These are phyloP conservation scores for Cetoscarus ocellatus DNA, from an alignment of 2,797 vertebrate genomes.

Conservation along the genomic window DNA sequence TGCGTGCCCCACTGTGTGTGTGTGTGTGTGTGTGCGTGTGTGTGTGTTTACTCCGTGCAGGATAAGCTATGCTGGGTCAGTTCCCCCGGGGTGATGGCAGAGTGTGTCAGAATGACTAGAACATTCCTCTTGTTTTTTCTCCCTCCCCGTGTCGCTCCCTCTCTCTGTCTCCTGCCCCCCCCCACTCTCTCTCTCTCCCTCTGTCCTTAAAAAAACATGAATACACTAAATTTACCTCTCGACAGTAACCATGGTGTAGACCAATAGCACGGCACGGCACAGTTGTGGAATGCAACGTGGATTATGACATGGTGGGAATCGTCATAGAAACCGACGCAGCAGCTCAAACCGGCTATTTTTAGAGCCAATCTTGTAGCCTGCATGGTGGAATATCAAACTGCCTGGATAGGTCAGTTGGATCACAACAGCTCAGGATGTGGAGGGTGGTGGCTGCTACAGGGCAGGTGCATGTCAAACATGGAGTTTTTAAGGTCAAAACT, in stretches of 20 bases:
- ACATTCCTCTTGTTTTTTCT: conserved; percentile 70
- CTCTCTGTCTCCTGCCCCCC: conserved; percentile 7
- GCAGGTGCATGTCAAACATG: background rate
- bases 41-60: conserved; percentile 42
- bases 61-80: conserved; percentile 74
- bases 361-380: conserved; percentile 56
- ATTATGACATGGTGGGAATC: conserved; percentile 70
- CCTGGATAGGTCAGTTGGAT: conserved; percentile 36
- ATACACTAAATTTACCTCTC: conserved; percentile 53
- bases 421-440: conserved; percentile 48
- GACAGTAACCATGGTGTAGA: conserved; percentile 44
- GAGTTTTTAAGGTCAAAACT: background rate
- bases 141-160: conserved; percentile 27
- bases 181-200: conserved; percentile 2
- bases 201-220: conserved; percentile 28
- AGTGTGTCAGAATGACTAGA: conserved; percentile 69
- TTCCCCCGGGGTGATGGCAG: conserved; percentile 67
- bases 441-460: background rate
- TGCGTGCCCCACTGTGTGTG: conserved; percentile 18
- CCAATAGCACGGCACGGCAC: conserved; percentile 51
- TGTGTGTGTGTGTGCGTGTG: conserved; percentile 50
- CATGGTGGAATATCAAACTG: conserved; percentile 55
- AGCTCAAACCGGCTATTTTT: conserved; percentile 73
- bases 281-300: conserved; percentile 70
- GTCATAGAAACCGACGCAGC: conserved; percentile 73